Evolutionary conservation across 2,888 invertebrate genomes (phyloP).

Genomic region (Diplolepis rosae): DNA sequence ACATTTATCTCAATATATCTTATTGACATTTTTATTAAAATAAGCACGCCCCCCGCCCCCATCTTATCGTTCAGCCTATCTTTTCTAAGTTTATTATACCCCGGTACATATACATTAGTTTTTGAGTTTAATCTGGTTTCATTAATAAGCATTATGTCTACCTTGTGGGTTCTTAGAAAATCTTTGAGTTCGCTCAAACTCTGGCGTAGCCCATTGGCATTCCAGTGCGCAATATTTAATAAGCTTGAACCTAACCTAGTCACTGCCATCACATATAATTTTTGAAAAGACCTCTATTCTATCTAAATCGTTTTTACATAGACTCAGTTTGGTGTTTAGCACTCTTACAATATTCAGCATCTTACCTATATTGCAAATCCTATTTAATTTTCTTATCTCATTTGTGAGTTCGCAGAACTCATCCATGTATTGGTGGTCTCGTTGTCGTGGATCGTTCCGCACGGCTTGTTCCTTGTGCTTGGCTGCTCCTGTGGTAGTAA

Average conservation of each 20-base stretch:
- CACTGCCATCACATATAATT: background rate
- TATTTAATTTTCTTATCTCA: background rate
- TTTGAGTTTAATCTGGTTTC: slow-evolving; percentile 34
- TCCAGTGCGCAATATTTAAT: slow-evolving; percentile 34
- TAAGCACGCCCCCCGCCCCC: background rate
- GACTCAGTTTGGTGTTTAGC: background rate
- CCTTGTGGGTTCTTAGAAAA: slow-evolving; percentile 35
- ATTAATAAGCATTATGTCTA: slow-evolving; percentile 41
- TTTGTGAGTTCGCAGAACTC: background rate
- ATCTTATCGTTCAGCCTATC: slow-evolving; percentile 2
- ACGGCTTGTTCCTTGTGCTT: background rate
- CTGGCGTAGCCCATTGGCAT: slow-evolving; percentile 39
- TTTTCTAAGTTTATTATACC: slow-evolving; percentile 12
- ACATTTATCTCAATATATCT: background rate
- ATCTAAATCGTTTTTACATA: background rate
- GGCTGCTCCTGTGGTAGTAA: background rate
- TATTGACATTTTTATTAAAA: slow-evolving; percentile 2
- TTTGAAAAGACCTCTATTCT: no score
- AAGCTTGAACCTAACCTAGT: background rate
- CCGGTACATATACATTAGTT: slow-evolving; percentile 13
- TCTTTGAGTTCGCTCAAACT: slow-evolving; percentile 36
- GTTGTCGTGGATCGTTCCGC: background rate
- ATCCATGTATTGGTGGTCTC: background rate
- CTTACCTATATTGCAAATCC: background rate
- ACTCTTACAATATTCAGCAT: background rate